These are phyloP conservation scores for Caenorhabditis brenneri DNA, from an alignment of 1,140 invertebrate species.

Conservation along the genomic window DNA sequence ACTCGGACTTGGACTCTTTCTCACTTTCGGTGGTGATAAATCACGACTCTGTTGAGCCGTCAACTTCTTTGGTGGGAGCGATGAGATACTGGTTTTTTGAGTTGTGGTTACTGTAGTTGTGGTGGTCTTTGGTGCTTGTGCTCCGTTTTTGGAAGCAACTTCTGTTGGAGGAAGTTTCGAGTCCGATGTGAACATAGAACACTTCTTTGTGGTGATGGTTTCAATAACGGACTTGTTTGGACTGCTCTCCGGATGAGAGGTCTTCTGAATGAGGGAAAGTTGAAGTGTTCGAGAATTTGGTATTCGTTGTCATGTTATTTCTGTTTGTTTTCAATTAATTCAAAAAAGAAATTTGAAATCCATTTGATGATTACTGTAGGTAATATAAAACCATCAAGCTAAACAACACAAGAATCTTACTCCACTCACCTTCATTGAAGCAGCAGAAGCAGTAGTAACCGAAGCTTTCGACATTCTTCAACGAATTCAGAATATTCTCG, in stretches of 20 bases:
- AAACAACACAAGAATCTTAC: background rate
- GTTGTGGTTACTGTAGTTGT: conserved; percentile 12
- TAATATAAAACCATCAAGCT: no score
- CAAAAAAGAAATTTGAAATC: background rate
- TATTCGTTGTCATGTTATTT: background rate
- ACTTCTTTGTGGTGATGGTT: background rate
- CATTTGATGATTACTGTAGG: no score
- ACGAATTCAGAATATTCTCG: background rate
- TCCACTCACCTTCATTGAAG: background rate
- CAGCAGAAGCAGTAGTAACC: background rate
- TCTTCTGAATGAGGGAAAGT: background rate
- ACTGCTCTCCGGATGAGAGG: background rate
- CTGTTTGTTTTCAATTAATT: background rate
- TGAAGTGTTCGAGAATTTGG: background rate
- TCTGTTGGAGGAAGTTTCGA: background rate
- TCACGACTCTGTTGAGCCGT: background rate
- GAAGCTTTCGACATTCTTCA: background rate
- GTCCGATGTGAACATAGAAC: background rate
- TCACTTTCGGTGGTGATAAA: background rate
- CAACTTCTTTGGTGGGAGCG: background rate
- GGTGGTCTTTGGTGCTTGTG: background rate
- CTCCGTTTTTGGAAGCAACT: background rate
- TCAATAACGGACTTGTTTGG: background rate
- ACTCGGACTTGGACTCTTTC: background rate
- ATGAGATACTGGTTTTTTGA: background rate